phyloP scores from a whole-genome alignment of 1,140 invertebrate species.

The Papilio polyxenes region DNA sequence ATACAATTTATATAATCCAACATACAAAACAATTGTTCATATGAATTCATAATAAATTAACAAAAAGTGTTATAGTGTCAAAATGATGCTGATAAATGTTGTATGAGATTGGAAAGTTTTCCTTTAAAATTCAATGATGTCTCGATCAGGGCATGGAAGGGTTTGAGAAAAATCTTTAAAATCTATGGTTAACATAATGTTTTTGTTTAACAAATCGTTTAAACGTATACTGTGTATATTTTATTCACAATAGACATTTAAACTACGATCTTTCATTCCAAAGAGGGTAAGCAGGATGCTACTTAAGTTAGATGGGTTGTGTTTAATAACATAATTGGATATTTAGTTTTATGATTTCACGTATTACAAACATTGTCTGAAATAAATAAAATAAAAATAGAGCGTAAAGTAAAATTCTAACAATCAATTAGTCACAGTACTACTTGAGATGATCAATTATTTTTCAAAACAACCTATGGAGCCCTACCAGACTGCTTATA shows the following conservation, averaged over 20 bases:
- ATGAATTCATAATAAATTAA: slow-evolving; percentile 11
- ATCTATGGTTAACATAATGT: slow-evolving; percentile 8
- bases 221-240: not conserved
- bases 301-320: no score
- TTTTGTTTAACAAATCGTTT: slow-evolving; percentile 10
- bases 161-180: slow-evolving; percentile 17
- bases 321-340: no score
- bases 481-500: not conserved
- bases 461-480: slow-evolving; percentile 13
- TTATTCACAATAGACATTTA: not conserved
- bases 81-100: slow-evolving; percentile 17
- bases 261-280: not conserved
- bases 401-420: not conserved
- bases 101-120: slow-evolving; percentile 17
- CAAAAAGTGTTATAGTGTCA: slow-evolving; percentile 11
- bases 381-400: not conserved
- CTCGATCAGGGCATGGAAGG: not conserved
- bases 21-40: not conserved
- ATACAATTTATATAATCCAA: not conserved
- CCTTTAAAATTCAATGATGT: slow-evolving; percentile 19
- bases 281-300: not conserved
- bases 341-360: no score
- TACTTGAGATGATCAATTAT: not conserved
- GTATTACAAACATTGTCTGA: no score
- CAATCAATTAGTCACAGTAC: slow-evolving; percentile 3